Conservation (phyloP, 2,888 invertebrate genomes). For the Conus canariensis region DNA sequence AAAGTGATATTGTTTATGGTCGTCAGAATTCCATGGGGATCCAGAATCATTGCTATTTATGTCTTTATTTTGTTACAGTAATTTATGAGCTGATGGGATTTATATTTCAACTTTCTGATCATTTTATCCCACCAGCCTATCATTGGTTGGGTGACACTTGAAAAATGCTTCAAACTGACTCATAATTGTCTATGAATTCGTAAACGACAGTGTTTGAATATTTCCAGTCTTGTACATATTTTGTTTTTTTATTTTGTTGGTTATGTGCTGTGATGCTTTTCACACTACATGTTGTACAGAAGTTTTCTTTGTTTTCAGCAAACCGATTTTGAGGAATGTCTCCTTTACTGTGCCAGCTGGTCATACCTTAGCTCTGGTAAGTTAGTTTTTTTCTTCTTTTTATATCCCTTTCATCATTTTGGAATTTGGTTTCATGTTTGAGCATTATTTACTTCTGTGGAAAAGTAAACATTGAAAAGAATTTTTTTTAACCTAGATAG, state of each 20-base stretch:
- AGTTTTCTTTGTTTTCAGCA: slow-evolving; percentile 62
- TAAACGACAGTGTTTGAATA: background rate
- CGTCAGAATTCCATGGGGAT: too few relatives aligned
- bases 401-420: too few relatives aligned
- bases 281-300: background rate
- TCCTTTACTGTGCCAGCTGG: slow-evolving; percentile 75
- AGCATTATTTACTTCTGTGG: too few relatives aligned
- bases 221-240: background rate
- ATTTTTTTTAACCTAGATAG: too few relatives aligned
- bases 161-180: too few relatives aligned
- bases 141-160: too few relatives aligned
- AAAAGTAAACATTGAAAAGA: too few relatives aligned
- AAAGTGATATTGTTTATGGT: background rate
- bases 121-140: background rate
- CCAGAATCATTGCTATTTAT: background rate
- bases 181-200: background rate
- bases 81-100: background rate
- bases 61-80: background rate
- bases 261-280: background rate
- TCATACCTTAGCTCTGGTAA: slow-evolving; percentile 75
- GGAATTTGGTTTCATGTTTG: too few relatives aligned
- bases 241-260: too few relatives aligned
- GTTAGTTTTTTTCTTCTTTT: slow-evolving; percentile 39
- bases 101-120: background rate
- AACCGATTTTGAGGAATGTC: slow-evolving; percentile 72